A percentile compares a stretch with the other conserved stretches of the same genome.
Evolutionary conservation across 2,113 vertebrate genomes (phyloP).

Genomic region (Oncorhynchus clarkii): DNA sequence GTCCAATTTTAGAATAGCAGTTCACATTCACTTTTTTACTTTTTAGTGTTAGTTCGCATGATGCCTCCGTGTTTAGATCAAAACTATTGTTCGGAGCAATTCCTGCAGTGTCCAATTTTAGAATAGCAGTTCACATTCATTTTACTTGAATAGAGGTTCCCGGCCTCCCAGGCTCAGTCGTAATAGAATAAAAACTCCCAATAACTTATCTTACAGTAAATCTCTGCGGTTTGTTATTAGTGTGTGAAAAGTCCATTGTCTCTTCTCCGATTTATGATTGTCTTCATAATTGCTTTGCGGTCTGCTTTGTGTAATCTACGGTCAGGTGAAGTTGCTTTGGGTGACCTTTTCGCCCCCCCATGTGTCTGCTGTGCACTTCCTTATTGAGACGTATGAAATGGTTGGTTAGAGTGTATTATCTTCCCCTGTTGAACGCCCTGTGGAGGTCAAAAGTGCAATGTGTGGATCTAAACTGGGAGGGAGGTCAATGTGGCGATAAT

Average conservation of each 20-base stretch:
- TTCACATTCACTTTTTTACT: constrained; percentile 12
- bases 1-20: constrained; percentile 3
- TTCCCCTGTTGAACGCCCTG: constrained; percentile 44
- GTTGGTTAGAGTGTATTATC: constrained; percentile 70
- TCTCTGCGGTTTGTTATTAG: constrained; percentile 31
- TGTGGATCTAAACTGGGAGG: not conserved
- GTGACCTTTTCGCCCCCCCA: constrained; percentile 57
- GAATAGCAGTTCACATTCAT: constrained; percentile 17
- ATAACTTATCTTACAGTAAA: constrained; percentile 48
- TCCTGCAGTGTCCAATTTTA: constrained; percentile 12
- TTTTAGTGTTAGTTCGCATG: not conserved
- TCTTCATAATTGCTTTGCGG: constrained; percentile 66
- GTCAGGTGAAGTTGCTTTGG: constrained; percentile 60
- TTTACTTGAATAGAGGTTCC: constrained; percentile 34
- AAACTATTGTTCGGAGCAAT: not conserved
- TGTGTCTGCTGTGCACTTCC: constrained; percentile 58
- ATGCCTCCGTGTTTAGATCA: not conserved
- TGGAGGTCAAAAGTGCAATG: constrained; percentile 63
- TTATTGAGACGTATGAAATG: constrained; percentile 64
- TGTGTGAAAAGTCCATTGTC: constrained; percentile 50
- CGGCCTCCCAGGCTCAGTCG: constrained; percentile 22
- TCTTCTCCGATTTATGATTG: constrained; percentile 65
- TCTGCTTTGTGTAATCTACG: constrained; percentile 64
- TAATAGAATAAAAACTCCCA: constrained; percentile 41
- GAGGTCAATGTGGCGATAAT: constrained; percentile 30